Evolutionary conservation across 2,888 invertebrate genomes (phyloP).

Genomic region (Drosophila anomalata): DNA sequence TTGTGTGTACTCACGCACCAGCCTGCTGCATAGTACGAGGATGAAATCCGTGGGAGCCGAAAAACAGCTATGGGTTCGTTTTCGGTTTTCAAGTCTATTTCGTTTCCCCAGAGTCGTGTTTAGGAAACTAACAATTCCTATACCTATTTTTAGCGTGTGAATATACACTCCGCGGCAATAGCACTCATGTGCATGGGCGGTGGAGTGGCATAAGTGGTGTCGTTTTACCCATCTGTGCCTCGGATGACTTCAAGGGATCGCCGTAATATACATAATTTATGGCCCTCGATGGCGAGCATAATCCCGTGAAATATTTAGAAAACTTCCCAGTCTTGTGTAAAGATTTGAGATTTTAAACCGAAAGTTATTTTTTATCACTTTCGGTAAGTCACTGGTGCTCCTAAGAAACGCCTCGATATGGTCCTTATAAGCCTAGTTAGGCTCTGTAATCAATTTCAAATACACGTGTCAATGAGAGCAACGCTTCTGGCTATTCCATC

Average conservation of each 20-base stretch:
- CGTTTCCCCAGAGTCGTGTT: not conserved
- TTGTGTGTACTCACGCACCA: not conserved
- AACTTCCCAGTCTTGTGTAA: too few relatives aligned
- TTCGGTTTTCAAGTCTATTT: not conserved
- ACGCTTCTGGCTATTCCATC: not conserved
- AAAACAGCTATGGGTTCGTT: not conserved
- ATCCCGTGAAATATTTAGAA: too few relatives aligned
- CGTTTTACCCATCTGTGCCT: not conserved
- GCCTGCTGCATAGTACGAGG: not conserved
- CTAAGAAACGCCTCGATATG: too few relatives aligned
- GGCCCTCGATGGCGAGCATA: not conserved
- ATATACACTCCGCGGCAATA: not conserved
- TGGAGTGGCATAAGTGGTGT: not conserved
- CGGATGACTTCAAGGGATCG: conserved; percentile 1
- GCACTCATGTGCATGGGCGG: not conserved
- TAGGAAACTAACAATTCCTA: not conserved
- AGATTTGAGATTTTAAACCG: too few relatives aligned
- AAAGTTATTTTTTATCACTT: too few relatives aligned
- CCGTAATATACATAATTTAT: not conserved
- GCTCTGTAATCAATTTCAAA: not conserved
- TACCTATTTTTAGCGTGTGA: not conserved
- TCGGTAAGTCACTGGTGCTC: too few relatives aligned
- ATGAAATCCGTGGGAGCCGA: not conserved
- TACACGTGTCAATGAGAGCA: not conserved
- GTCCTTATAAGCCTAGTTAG: not conserved